Base-by-base conservation (phyloP, 2,113 vertebrate species). In the Oreochromis spilurus region DNA sequence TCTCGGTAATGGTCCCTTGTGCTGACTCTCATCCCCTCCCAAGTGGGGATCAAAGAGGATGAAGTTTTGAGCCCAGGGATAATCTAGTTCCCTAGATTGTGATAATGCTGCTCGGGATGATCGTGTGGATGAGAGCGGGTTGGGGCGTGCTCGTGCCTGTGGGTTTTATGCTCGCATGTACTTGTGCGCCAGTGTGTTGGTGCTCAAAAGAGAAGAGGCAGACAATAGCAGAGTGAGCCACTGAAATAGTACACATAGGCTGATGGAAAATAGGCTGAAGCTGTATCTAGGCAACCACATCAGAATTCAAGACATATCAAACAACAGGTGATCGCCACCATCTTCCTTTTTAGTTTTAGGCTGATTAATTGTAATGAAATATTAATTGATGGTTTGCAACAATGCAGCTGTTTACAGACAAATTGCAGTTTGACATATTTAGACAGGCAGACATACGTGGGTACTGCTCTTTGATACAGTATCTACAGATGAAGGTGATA, bases 81-180 rank as follows among this genome's bases (percentile, higher is more conserved):
- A 95, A 96, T 96, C 96, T 94, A 93, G 86, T 93, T 95, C 94
- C 88, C 88, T 93, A 92, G 94, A 96, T 94, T 94, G 94, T 94
- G 94, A 96, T 96, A 94, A 96, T 94, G 90, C 94, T 92, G 87
- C 87, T 95, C 89, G 87, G 90, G 93, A 84, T 91, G 87, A 91
- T 94, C 82, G 53, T 87, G 91, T 78, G 89, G 91, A 92, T 89
- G 91, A 92, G 86, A 83, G 82, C 29, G 24, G 78, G 89, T 81
- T 83, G 55, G 85, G 85, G 79, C 40, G 83, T 50, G 88, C 82
- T 78, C 57, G 16, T 75, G 58, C 58, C n/a, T 43, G 40, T 70
- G 86, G 58, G 62, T 86, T 82, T 16, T 16, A 16, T 38, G 31
- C 65, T 84, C 36, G 77, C 16, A 29, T 58, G 75, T 62, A 67